Evolutionary conservation across 2,113 vertebrate species (phyloP).

Genomic region (Axis porcinus): DNA sequence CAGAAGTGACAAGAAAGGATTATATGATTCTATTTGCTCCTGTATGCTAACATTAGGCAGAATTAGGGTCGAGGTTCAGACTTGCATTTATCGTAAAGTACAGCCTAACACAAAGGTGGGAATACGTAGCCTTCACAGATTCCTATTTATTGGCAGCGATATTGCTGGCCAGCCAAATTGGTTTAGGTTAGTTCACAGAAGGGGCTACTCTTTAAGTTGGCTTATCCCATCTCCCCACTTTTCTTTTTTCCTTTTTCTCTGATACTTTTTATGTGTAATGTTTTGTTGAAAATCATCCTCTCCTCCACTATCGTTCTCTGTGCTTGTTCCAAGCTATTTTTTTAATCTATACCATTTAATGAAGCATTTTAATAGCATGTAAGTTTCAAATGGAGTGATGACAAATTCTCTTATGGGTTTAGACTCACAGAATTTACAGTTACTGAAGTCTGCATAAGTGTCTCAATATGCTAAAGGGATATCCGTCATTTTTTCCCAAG

Average conservation of each 20-base stretch:
- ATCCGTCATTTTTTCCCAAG: conserved; percentile 48
- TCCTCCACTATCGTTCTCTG: neutral
- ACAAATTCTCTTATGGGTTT: neutral
- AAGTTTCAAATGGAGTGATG: neutral
- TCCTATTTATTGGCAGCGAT: neutral
- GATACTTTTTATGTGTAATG: neutral
- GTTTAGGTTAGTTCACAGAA: neutral
- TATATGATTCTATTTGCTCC: neutral
- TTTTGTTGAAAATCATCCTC: neutral
- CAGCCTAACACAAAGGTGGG: neutral
- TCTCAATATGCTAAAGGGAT: neutral
- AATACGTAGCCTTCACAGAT: neutral
- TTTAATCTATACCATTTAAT: neutral
- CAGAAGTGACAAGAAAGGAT: neutral
- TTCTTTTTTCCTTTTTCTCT: neutral
- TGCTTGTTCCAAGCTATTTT: neutral
- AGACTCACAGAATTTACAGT: conserved; percentile 56
- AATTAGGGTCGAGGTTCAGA: neutral
- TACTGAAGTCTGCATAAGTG: conserved; percentile 43
- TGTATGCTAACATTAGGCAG: neutral
- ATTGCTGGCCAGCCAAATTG: neutral
- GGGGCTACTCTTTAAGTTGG: neutral
- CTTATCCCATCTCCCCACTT: neutral
- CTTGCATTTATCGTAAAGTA: neutral
- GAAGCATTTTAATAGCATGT: neutral